Base-by-base conservation (phyloP, 2,797 vertebrate species). In the Sphenodon punctatus region DNA sequence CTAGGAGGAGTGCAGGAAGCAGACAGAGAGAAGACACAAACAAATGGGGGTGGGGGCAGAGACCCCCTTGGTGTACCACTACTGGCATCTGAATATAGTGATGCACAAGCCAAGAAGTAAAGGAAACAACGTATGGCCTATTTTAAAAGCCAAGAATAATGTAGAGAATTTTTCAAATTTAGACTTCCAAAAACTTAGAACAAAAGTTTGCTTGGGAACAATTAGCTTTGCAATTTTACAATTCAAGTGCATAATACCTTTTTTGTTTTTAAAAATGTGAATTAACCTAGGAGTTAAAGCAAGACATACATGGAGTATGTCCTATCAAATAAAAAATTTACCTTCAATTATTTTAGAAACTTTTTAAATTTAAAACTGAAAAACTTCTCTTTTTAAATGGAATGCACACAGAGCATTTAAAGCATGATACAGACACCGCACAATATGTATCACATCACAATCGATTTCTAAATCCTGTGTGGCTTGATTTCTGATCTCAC, bases 251-350 rank as follows among this genome's bases (percentile, higher is more conserved):
- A 3, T 8, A 19, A 58, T 19, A 74, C 82, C 14, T 2, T 34
- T 79, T 3, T 39, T 75, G 81, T 82, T 64, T 68, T 45, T 60
- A 15, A 32, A 88, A 88, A 69, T n/a, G n/a, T n/a, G n/a, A n/a
- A n/a, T n/a, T n/a, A n/a, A n/a, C 1, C 12, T 70, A 39, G 51
- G 82, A 77, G 66, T 48, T 61, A 87, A 76, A 86, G 36, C 10
- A 78, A 86, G 85, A 46, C 16, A 17, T 87, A 27, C 19, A 19
- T 83, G 34, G 42, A 56, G n/a, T 16, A 55, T 75, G 30, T 73
- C 34, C 78, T 78, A 80, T 56, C 30, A 55, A 41, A 49, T 78
- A 34, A 61, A 53, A 77, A 75, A 53, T 53, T 82, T 38, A 51
- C 8, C 30, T 30, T 71, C n/a, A 60, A 78, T 25, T 27, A 75